phyloP scores from a whole-genome alignment of 2,888 invertebrate genomes.

The Drosophila gaucha region DNA sequence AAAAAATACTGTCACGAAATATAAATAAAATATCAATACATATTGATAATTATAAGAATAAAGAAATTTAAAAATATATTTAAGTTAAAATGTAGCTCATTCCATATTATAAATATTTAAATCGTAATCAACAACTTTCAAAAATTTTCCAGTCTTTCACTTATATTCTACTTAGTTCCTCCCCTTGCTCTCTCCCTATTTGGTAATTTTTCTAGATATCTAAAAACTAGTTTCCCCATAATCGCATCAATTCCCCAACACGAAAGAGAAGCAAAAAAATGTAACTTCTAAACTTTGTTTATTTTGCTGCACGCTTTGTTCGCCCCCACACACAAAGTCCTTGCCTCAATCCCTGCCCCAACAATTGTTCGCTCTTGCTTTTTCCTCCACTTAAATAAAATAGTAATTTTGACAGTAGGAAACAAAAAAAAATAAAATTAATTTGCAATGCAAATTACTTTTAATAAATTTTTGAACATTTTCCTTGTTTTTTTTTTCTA shows the following conservation, averaged over 20 bases:
- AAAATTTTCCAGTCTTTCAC: too few relatives aligned
- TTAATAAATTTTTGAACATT: constrained; percentile 57
- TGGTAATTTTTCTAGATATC: not conserved
- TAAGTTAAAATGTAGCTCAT: too few relatives aligned
- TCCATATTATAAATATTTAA: not conserved
- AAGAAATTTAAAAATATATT: too few relatives aligned
- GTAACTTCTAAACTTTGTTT: constrained; percentile 48
- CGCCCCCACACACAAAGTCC: not conserved
- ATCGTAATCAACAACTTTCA: not conserved
- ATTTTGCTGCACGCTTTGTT: constrained; percentile 36
- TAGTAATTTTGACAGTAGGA: constrained; percentile 61
- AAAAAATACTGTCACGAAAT: too few relatives aligned
- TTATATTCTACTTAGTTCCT: not conserved
- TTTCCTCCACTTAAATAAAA: constrained; percentile 60
- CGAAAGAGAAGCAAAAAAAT: constrained; percentile 18
- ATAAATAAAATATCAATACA: too few relatives aligned
- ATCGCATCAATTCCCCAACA: not conserved
- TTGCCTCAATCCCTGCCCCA: too few relatives aligned
- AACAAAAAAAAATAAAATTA: constrained; percentile 49
- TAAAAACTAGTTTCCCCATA: not conserved
- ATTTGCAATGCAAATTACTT: constrained; percentile 75
- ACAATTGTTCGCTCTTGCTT: constrained; percentile 1
- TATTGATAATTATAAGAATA: too few relatives aligned
- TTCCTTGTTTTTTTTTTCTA: constrained; percentile 1
- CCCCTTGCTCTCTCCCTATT: not conserved